Evolutionary conservation across 1,140 invertebrate genomes (phyloP).

Genomic region (Mesaphorura yosii): DNA sequence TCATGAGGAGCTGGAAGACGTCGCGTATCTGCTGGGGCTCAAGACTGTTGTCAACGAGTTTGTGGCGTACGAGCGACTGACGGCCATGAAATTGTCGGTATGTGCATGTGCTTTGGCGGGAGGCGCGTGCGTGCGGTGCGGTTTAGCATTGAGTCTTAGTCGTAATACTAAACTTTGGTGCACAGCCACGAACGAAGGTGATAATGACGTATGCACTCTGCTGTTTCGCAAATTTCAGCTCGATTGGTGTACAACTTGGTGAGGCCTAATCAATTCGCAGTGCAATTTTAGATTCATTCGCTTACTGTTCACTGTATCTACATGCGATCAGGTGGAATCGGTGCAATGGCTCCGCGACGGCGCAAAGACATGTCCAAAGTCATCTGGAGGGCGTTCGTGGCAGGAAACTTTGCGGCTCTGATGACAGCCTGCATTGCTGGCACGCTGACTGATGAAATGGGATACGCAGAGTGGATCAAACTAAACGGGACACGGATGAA

Average conservation of each 20-base stretch:
- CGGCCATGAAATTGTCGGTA: neutral
- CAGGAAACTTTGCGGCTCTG: constrained; percentile 77
- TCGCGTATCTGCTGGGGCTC: constrained; percentile 69
- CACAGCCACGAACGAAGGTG: constrained; percentile 55
- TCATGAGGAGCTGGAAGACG: constrained; percentile 59
- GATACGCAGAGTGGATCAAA: neutral
- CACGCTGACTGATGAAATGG: constrained; percentile 6
- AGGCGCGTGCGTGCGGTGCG: neutral
- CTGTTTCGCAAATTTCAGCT: constrained; percentile 58
- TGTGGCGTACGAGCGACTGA: constrained; percentile 61
- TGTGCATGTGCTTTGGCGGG: neutral
- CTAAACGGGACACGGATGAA: no score
- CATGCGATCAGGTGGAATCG: no score
- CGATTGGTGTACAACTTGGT: constrained; percentile 38
- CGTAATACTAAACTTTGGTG: constrained; percentile 14
- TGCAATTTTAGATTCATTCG: no score
- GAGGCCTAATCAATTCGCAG: no score
- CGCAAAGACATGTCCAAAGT: constrained; percentile 55
- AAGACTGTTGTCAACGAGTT: constrained; percentile 90
- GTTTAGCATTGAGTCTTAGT: neutral
- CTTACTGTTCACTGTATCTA: no score
- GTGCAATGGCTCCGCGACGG: constrained; percentile 64
- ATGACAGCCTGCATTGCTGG: constrained; percentile 87
- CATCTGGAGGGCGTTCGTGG: constrained; percentile 68
- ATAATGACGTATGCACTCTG: constrained; percentile 90